Base-by-base conservation (phyloP, 2,797 vertebrate genomes). In the Nasua narica region DNA sequence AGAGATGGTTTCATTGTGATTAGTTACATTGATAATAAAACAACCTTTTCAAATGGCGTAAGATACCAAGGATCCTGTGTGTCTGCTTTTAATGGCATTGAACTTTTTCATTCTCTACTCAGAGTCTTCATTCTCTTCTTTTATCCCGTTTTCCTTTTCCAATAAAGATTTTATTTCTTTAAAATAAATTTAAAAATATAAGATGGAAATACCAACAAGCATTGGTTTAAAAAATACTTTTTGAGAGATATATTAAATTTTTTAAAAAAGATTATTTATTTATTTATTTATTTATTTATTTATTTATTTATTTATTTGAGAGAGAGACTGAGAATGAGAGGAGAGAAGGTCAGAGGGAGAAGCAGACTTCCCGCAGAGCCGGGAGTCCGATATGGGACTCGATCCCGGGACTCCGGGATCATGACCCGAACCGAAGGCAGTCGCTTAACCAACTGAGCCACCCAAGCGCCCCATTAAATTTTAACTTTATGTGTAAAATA, bases 11-110 rank as follows among this genome's bases (percentile, higher is more conserved):
- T 99, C 98, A 98, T 98, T 98, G 98, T 98, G 98, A 99, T 99
- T 98, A 98, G 98, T 98, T 98, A 98, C 98, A 91, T 19, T 98
- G 98, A 98, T 98, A 98, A 98, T 99, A 99, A 99, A 99, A 97
- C 98, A 98, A 98, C 94, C 98, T 98, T 98, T 98, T 95, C 98
- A 98, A 95, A 98, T 98, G 98, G 97, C 95, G 62, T 58, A 95
- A 97, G 98, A 97, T 97, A 98, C 98, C 98, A 96, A 92, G 37
- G 92, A 91, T 98, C 81, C 89, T 88, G 29, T 86, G 95, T 95
- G 94, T 98, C 97, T 98, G 94, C 96, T 97, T 98, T 98, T 98
- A 98, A 98, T 97, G 98, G 98, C 96, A 93, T 62, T 96, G 97
- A 90, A 96, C 95, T 96, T 98, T 97, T 98, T 96, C 84, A 86